Conservation (phyloP, 2,113 vertebrate species). For the Scomber scombrus region DNA sequence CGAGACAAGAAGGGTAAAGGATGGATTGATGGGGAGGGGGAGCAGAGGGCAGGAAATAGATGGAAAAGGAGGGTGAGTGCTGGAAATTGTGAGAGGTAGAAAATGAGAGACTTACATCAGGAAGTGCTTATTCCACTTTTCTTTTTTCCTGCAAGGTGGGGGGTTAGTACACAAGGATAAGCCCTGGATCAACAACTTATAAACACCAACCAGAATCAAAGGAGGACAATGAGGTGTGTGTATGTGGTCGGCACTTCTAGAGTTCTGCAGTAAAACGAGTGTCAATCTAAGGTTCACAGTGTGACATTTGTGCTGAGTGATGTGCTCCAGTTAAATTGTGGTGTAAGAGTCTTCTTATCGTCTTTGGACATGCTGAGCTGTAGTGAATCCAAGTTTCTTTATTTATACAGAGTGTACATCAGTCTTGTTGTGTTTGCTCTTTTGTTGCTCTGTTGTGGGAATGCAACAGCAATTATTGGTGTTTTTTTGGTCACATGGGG, state of each 20-base stretch:
- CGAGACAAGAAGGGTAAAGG: constrained; percentile 63
- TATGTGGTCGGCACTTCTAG: neutral
- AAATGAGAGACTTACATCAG: constrained; percentile 20
- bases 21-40: constrained; percentile 54
- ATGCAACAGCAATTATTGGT: too few species aligned
- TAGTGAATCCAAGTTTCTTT: too few species aligned
- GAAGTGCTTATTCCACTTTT: neutral
- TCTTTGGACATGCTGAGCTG: too few species aligned
- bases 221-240: neutral
- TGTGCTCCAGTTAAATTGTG: neutral
- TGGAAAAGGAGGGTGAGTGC: constrained; percentile 32
- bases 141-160: neutral
- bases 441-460: too few species aligned
- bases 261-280: neutral
- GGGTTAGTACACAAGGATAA: neutral
- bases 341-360: too few species aligned
- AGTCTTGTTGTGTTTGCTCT: too few species aligned
- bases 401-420: too few species aligned
- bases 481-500: too few species aligned
- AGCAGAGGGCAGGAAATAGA: constrained; percentile 45
- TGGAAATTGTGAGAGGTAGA: constrained; percentile 41
- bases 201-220: neutral
- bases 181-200: too few species aligned
- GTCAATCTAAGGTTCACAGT: constrained; percentile 2
- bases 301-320: neutral